Conservation (phyloP, 2,888 invertebrate species). For the Eutolmus rufibarbis region DNA sequence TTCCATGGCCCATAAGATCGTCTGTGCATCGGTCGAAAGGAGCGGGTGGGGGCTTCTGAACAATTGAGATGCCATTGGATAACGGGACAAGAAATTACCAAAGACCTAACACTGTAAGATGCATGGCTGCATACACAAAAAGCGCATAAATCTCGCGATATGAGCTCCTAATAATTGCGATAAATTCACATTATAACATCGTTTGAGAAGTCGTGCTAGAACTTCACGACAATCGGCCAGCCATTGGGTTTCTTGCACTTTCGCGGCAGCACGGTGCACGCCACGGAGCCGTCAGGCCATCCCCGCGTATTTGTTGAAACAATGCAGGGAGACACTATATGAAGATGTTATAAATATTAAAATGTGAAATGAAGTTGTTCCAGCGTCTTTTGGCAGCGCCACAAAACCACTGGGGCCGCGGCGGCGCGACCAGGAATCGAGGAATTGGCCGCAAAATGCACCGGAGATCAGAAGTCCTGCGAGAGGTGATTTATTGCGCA, state of each 20-base stretch:
- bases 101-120: conserved; percentile 22
- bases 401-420: background rate
- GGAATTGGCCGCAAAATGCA: background rate
- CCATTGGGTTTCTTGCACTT: conserved; percentile 24
- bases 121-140: conserved; percentile 42
- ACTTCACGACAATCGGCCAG: conserved; percentile 45
- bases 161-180: conserved; percentile 47
- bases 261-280: background rate
- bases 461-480: conserved; percentile 41
- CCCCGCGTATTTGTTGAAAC: conserved; percentile 41
- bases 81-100: conserved; percentile 30
- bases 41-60: background rate
- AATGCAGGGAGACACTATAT: conserved; percentile 41
- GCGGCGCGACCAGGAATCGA: background rate
- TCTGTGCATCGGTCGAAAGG: background rate
- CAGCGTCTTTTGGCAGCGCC: conserved; percentile 36
- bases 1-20: background rate
- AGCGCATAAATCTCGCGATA: conserved; percentile 43
- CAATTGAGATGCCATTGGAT: conserved; percentile 8
- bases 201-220: conserved; percentile 43
- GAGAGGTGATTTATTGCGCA: conserved; percentile 46
- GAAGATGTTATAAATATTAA: conserved; percentile 45
- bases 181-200: conserved; percentile 47
- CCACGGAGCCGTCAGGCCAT: background rate
- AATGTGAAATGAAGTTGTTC: conserved; percentile 46